Evolutionary conservation across 2,888 invertebrate genomes (phyloP), one percentile per base, ranked within the genome.

Genomic region (Cryptops parisi): DNA sequence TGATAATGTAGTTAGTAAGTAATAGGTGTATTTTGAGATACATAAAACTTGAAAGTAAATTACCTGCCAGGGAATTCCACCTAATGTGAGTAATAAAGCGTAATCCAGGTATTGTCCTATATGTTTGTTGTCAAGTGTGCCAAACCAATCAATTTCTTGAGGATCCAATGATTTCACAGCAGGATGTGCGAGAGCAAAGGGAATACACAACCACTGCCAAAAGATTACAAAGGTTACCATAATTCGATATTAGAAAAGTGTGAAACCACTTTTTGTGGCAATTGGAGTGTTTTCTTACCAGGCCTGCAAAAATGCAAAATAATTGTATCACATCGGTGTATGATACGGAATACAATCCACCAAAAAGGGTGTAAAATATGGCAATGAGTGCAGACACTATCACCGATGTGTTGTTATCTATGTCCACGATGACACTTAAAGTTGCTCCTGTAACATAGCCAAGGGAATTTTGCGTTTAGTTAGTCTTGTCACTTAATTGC

Each of bases 321-420:
- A 97, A 77, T 72, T 97, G 96, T 63, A 97, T 90, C 63, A 97
- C 96, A 70, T 97, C 96, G 0, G 97, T 98, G 70, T 97, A 98
- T 1, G 97, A 97, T 56, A 98, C 97, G 52, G 94, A 85, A 74
- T 98, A 98, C 44, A 98, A 79, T 0, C 97, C 97, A 1, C 97
- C 96, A 69, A 96, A 91, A 51, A 98, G 79, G 1, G 97, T 97
- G 76, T 98, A 98, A 73, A 91, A 85, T 45, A 96, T 86, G 19
- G 97, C 96, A 62, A 98, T 93, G 69, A 85, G 87, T 2, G 97
- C 86, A 63, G 91, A 96, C 66, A 93, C 79, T 63, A 97, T 87
- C 57, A 97, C 91, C 26, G 94, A 89, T 9, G 87, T 84, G 60
- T 80, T 77, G 65, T 91, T 88, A 68, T 91, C 87, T 81, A 96